phyloP scores from a whole-genome alignment of 2,797 vertebrate species.

The Petrocephalus sullivani region DNA sequence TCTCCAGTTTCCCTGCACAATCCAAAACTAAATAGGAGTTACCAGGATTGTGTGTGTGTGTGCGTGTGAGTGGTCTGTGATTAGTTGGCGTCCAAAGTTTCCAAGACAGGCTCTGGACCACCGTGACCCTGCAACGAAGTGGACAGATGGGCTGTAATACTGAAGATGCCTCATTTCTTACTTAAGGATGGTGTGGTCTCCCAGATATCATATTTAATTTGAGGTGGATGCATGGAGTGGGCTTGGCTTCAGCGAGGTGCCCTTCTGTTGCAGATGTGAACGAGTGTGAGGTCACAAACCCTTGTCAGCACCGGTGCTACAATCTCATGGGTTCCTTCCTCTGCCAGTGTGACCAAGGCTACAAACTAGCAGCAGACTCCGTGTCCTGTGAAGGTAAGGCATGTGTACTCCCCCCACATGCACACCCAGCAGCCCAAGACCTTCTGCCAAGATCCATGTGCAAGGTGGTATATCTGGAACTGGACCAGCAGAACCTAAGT shows the following conservation, averaged over 20 bases:
- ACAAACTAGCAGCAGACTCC: slow-evolving; percentile 79
- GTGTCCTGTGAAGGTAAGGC: slow-evolving; percentile 82
- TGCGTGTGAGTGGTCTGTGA: no score
- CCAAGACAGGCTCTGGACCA: background rate
- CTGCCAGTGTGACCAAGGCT: slow-evolving; percentile 90
- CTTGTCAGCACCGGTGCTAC: slow-evolving; percentile 89
- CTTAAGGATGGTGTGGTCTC: background rate
- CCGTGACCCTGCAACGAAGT: background rate
- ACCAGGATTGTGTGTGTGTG: no score
- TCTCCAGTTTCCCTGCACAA: no score
- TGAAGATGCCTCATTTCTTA: background rate
- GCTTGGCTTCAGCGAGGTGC: background rate
- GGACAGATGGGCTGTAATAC: background rate
- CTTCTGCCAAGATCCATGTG: background rate
- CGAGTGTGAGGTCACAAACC: slow-evolving; percentile 81
- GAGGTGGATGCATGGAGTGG: background rate
- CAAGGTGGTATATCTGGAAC: background rate
- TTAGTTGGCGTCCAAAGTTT: no score
- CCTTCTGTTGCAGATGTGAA: slow-evolving; percentile 75
- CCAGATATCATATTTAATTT: background rate
- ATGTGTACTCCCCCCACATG: background rate
- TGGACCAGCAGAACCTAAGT: background rate
- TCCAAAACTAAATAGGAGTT: no score
- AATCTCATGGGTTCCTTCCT: slow-evolving; percentile 92
- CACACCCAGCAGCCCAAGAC: background rate